phyloP scores from a whole-genome alignment of 92 coral and sea anemone species.

The Zoanthus solanderi region DNA sequence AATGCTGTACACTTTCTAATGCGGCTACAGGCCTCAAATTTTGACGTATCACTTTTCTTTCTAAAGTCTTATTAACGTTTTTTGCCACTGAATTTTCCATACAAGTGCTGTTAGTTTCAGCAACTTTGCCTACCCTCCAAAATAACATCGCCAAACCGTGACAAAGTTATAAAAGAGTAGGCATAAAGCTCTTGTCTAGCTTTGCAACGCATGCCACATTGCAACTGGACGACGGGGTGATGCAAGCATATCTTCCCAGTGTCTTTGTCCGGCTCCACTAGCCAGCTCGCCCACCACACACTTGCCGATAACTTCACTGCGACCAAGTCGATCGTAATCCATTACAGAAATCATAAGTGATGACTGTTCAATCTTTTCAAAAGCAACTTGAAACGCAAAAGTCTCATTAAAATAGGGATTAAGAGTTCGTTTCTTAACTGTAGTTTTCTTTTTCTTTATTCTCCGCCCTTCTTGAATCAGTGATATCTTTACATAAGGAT shows the following conservation, averaged over 20 bases:
- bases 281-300: constrained; percentile 96
- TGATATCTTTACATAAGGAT: constrained; percentile 95
- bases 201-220: constrained; percentile 95
- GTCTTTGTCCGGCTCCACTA: constrained; percentile 90
- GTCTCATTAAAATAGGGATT: constrained; percentile 96
- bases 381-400: constrained; percentile 92
- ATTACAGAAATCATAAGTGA: constrained; percentile 89
- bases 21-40: too few species aligned
- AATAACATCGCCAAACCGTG: too few species aligned
- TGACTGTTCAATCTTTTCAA: constrained; percentile 91
- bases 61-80: too few species aligned
- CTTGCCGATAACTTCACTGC: constrained; percentile 97
- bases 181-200: constrained; percentile 43
- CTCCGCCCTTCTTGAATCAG: constrained; percentile 93
- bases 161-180: too few species aligned
- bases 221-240: constrained; percentile 93
- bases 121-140: too few species aligned
- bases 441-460: constrained; percentile 94
- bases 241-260: constrained; percentile 97
- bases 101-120: too few species aligned
- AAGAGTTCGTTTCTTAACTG: constrained; percentile 96
- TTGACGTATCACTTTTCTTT: too few species aligned
- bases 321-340: constrained; percentile 96
- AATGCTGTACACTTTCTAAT: too few species aligned
- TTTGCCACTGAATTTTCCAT: too few species aligned